Percentiles rank a stretch among this genome's conserved stretches.
These are phyloP conservation scores for Montipora foliosa DNA, from an alignment of 64 coral and sea anemone genomes.

Conservation along the genomic window DNA sequence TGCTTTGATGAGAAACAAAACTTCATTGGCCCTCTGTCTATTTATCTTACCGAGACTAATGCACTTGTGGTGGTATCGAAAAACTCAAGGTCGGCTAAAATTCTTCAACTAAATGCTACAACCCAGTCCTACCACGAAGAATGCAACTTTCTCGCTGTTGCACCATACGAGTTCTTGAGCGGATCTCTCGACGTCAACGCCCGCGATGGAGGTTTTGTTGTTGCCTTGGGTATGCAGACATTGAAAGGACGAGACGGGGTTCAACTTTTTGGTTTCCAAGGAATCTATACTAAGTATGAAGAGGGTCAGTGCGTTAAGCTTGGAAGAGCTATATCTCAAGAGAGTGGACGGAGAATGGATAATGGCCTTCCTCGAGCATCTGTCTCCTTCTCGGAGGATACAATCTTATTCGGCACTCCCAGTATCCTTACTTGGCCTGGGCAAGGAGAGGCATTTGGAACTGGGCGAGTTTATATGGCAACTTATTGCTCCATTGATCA, in stretches of 20 bases:
- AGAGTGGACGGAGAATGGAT: slow-evolving; percentile 29
- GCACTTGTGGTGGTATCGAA: slow-evolving; percentile 45
- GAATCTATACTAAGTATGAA: neutral
- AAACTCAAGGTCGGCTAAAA: neutral
- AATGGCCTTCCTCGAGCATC: neutral
- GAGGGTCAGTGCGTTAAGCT: slow-evolving; percentile 33
- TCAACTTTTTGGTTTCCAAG: slow-evolving; percentile 49
- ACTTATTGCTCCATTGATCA: slow-evolving; percentile 76
- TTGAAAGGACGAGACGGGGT: slow-evolving; percentile 39
- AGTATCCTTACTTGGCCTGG: slow-evolving; percentile 71
- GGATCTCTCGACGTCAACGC: slow-evolving; percentile 61
- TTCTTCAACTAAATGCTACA: slow-evolving; percentile 31
- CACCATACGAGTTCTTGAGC: neutral
- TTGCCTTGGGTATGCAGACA: slow-evolving; percentile 62
- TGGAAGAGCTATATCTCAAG: slow-evolving; percentile 51
- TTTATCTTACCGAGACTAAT: slow-evolving; percentile 46
- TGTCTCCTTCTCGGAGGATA: slow-evolving; percentile 52
- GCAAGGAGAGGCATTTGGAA: neutral
- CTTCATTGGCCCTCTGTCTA: neutral
- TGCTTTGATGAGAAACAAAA: slow-evolving; percentile 25
- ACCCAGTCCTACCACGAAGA: neutral
- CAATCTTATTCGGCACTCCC: slow-evolving; percentile 74
- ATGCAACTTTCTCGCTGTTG: neutral
- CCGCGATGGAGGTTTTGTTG: slow-evolving; percentile 20
- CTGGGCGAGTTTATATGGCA: slow-evolving; percentile 73